These are phyloP conservation scores for Chaetoderma sp. DNA, from an alignment of 2,888 invertebrate species.

Conservation along the genomic window DNA sequence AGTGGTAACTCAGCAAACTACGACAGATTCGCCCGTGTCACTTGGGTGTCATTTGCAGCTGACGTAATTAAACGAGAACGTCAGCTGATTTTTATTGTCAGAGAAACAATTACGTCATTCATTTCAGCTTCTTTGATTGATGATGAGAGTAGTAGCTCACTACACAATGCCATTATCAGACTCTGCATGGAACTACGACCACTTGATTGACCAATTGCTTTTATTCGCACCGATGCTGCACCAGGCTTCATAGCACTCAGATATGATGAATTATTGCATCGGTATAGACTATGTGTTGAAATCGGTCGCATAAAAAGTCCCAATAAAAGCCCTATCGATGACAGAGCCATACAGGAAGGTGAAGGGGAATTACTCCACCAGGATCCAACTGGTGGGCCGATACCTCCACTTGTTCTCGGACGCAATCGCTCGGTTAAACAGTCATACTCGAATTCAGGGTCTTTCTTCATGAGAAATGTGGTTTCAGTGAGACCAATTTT, in stretches of 20 bases:
- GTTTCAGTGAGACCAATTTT: conserved; percentile 40
- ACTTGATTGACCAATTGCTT: conserved; percentile 13
- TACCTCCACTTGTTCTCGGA: conserved; percentile 21
- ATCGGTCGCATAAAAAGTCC: conserved; percentile 21
- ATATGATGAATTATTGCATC: conserved; percentile 9
- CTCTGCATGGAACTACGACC: conserved; percentile 8
- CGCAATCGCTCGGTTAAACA: conserved; percentile 32
- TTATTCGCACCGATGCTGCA: conserved; percentile 26
- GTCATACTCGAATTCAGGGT: conserved; percentile 34
- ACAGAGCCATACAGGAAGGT: conserved; percentile 45
- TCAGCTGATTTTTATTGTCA: conserved; percentile 34
- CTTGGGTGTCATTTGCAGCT: conserved; percentile 38
- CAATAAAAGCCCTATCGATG: conserved; percentile 46
- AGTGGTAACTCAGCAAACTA: conserved; percentile 30
- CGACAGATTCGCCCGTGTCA: conserved; percentile 31
- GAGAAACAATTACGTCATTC: conserved; percentile 34
- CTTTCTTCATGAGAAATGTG: conserved; percentile 39
- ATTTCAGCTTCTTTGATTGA: conserved; percentile 18
- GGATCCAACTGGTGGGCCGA: conserved; percentile 24
- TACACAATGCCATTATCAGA: conserved; percentile 5
- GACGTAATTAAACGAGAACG: conserved; percentile 39
- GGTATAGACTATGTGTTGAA: conserved; percentile 27
- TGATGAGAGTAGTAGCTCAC: conserved; percentile 8
- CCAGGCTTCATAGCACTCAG: conserved; percentile 25
- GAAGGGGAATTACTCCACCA: conserved; percentile 39